phyloP scores from a whole-genome alignment of 1,140 invertebrate genomes.

The Contarinia nasturtii region DNA sequence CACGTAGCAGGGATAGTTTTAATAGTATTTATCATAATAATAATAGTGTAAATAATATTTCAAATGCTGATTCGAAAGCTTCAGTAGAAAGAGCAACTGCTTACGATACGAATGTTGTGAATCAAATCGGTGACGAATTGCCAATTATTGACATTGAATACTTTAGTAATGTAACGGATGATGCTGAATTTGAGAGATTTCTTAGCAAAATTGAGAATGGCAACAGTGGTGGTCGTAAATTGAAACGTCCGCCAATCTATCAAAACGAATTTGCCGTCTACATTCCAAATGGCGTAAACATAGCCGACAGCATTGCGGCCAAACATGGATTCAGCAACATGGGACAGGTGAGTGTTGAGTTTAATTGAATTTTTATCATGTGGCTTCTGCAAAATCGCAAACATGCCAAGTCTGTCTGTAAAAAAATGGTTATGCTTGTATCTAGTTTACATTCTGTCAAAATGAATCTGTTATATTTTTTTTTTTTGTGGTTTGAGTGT shows the following conservation, averaged over 20 bases:
- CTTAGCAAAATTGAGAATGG: background rate
- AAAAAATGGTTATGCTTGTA: conserved; percentile 3
- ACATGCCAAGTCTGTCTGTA: background rate
- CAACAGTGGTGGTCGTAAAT: background rate
- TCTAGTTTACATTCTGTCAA: conserved; percentile 1
- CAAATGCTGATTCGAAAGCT: too few species aligned
- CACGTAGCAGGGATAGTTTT: too few species aligned
- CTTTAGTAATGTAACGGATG: too few species aligned
- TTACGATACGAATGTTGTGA: too few species aligned
- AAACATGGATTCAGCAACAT: conserved; percentile 41
- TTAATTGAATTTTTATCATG: conserved; percentile 2
- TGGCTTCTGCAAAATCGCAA: background rate
- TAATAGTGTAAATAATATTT: too few species aligned
- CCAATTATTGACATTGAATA: too few species aligned
- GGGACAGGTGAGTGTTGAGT: conserved; percentile 32
- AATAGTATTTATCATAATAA: too few species aligned
- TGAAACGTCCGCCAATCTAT: conserved; percentile 21
- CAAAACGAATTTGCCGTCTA: conserved; percentile 45
- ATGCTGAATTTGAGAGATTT: too few species aligned
- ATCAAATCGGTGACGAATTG: too few species aligned
- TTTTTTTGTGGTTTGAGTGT: too few species aligned
- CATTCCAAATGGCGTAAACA: conserved; percentile 30
- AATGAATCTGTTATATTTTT: conserved; percentile 4
- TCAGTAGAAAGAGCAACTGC: too few species aligned
- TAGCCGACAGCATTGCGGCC: conserved; percentile 32